Evolutionary conservation across 2,888 invertebrate species (phyloP).

Genomic region (Acleris laterana): DNA sequence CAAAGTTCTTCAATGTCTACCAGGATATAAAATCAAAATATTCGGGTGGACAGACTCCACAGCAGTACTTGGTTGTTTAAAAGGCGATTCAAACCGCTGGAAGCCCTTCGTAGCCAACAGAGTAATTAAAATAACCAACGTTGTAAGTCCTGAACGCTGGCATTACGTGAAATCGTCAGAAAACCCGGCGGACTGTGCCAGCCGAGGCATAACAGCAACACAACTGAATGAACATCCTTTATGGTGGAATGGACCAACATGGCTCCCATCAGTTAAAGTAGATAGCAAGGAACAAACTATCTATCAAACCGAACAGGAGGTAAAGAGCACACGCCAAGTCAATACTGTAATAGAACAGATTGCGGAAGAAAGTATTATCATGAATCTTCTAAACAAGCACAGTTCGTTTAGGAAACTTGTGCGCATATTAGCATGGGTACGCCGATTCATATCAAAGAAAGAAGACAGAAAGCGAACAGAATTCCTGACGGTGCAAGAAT

Average conservation of each 20-base stretch:
- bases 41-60: conserved; percentile 41
- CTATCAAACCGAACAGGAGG: not conserved
- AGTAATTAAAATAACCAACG: conserved; percentile 27
- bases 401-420: not conserved
- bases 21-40: conserved; percentile 10
- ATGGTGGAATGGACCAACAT: conserved; percentile 3
- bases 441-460: not conserved
- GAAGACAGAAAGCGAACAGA: not conserved
- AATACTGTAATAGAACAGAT: no score
- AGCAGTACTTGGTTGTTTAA: conserved; percentile 40
- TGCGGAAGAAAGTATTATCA: not conserved
- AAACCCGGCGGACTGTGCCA: conserved; percentile 5
- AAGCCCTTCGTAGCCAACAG: conserved; percentile 42
- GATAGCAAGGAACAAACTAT: not conserved
- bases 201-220: not conserved
- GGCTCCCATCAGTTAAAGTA: not conserved
- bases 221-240: not conserved
- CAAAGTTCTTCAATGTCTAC: not conserved
- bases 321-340: not conserved
- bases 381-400: not conserved
- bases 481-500: conserved; percentile 27
- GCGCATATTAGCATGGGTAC: not conserved
- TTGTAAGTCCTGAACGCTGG: conserved; percentile 18
- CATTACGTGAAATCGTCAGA: not conserved
- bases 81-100: conserved; percentile 38